Evolutionary conservation across 2,113 vertebrate genomes (phyloP).

Genomic region (Ceuthmochares aereus): DNA sequence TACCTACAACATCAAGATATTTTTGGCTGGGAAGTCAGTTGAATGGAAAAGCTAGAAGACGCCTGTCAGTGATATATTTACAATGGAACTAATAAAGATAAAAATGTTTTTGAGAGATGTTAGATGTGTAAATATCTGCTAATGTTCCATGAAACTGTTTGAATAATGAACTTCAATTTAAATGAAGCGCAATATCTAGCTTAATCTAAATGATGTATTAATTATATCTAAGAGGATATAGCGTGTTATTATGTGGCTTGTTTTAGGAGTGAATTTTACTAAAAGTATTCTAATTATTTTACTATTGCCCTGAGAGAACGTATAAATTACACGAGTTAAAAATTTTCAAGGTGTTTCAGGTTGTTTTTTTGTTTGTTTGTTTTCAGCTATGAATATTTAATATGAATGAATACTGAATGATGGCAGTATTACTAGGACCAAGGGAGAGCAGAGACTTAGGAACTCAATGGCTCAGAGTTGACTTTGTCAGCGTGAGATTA

Average conservation of each 20-base stretch:
- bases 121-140: background rate
- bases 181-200: background rate
- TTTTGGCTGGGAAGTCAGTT: background rate
- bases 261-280: background rate
- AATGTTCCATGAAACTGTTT: conserved; percentile 20
- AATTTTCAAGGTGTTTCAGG: background rate
- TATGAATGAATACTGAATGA: conserved; percentile 41
- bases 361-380: background rate
- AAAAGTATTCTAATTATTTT: conserved; percentile 8
- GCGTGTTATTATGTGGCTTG: conserved; percentile 2
- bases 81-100: background rate
- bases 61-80: background rate
- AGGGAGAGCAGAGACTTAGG: conserved; percentile 2
- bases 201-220: background rate
- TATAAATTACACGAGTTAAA: background rate
- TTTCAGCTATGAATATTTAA: background rate
- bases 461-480: background rate
- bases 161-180: conserved; percentile 25
- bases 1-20: background rate
- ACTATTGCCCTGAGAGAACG: background rate
- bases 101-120: background rate
- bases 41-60: background rate
- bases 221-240: background rate
- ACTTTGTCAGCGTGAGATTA: conserved; percentile 28
- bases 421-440: conserved; percentile 1